These are phyloP conservation scores for Aleiodes testaceus DNA, from an alignment of 2,888 invertebrate genomes.

Conservation along the genomic window DNA sequence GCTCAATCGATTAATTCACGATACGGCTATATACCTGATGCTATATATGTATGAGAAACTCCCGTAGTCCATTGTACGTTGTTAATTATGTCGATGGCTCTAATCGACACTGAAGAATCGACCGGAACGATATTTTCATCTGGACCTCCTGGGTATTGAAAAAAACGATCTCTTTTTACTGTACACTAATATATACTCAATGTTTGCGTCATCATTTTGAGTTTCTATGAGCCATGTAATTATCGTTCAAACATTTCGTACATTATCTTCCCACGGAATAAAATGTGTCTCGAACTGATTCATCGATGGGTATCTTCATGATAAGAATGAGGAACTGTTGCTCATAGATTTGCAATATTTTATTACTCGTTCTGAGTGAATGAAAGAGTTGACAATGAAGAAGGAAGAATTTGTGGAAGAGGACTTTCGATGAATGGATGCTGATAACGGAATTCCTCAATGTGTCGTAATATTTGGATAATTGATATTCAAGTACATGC, in stretches of 20 bases:
- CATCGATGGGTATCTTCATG: constrained; percentile 48
- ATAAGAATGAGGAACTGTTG: neutral
- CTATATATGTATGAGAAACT: constrained; percentile 17
- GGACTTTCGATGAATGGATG: too few relatives aligned
- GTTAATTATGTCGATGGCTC: constrained; percentile 67
- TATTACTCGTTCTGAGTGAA: neutral
- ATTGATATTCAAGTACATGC: too few relatives aligned
- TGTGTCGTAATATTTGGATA: too few relatives aligned
- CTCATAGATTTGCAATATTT: too few relatives aligned
- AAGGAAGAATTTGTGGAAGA: neutral
- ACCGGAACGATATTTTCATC: constrained; percentile 27
- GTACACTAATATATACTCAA: neutral
- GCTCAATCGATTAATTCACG: constrained; percentile 66
- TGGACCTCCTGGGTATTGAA: constrained; percentile 13
- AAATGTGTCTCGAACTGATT: constrained; percentile 47
- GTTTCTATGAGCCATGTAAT: constrained; percentile 44
- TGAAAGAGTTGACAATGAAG: constrained; percentile 14
- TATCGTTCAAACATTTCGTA: constrained; percentile 7
- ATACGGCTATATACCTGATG: constrained; percentile 52
- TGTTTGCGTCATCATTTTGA: constrained; percentile 7
- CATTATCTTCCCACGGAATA: too few relatives aligned
- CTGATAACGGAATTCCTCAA: too few relatives aligned
- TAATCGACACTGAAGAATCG: constrained; percentile 51
- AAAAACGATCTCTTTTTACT: constrained; percentile 9
- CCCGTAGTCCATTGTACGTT: constrained; percentile 63